Evolutionary conservation across 2,113 vertebrate species (phyloP), one percentile per base, ranked within the genome.

Genomic region (Podarcis cretensis): DNA sequence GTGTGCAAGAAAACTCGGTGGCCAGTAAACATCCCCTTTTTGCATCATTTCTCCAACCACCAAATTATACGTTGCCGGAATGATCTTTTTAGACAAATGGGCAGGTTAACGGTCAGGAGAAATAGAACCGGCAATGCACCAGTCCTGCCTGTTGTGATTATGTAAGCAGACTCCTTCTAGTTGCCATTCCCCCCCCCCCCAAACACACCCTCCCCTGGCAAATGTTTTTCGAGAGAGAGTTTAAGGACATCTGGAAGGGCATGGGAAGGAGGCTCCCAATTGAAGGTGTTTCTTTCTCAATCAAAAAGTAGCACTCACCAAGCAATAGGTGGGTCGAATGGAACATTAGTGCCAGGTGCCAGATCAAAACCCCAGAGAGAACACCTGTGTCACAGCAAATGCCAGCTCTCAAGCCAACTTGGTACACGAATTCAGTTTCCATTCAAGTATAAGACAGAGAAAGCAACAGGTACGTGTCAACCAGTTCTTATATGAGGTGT

Each of bases 21-120:
- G 57, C 69, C 57, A 35, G 77, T 81, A 86, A 89, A 86, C 79
- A 86, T 37, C 14, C 16, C n/a, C 78, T 81, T 71, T 59, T 16
- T 16, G n/a, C 77, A 6, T 37, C 76, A 81, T 76, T 75, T 78
- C 25, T 57, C 73, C 59, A 71, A 63, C 57, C 48, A 75, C 32
- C 32, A 65, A 79, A 84, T 84, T 54, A 12, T 25, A 35, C 35
- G 40, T 82, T 88, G 32, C 88, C 21, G 30, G 86, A 48, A 75
- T 73, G 83, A 69, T 74, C 59, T 68, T 54, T 6, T 78, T 74
- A 18, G 89, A 68, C 78, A 82, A 86, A 86, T 68, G 71, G 35
- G 65, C 80, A 71, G 77, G 40, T 40, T 83, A 71, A 4, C 1
- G 23, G 6, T 0, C 1, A 3, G 30, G n/a, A 59, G 6, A 68